Evolutionary conservation across 37 sponge, comb jelly and placozoan species (phyloP), one percentile per base, ranked within the genome.

Genomic region (Beroe forskalii): DNA sequence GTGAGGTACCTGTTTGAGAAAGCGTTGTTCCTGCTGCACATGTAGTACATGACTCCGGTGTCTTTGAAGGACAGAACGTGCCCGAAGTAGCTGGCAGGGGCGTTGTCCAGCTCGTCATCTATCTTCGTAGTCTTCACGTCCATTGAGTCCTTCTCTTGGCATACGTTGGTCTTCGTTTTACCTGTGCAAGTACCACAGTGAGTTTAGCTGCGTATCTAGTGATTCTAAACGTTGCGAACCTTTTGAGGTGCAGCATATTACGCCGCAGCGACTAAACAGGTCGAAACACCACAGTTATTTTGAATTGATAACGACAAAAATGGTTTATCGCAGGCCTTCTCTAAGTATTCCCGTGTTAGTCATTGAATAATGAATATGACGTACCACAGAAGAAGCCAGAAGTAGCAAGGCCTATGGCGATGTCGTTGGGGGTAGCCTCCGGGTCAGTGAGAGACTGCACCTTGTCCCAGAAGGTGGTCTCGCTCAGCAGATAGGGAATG

Each of bases 41-140:
- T 27, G 66, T 64, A 64, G 66, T 64, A 28, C 66, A 64, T 64
- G 4, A 27, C 4, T 28, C 48, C 90, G 0, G 67, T 28, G 0
- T 48, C 19, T n/a, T 41, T 43, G 91, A 96, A 94, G 39, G 67
- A 60, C 67, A 97, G 90, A 19, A 97, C 90, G 66, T 64, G 66
- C 4, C 66, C 66, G 25, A 64, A 64, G 66, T 64, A 64, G 66
- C 66, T 64, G 4, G 66, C 66, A 8, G 66, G 66, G 25, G 66
- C 66, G 31, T 64, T 64, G 66, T 64, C 31, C 27, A 64, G 4
- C 31, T 64, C 31, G 17, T 64, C 66, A 12, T 48, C 55, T 48
- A 48, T 17, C 55, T 48, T 48, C 12, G 6, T 12, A 17, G 55
- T 17, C 12, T 48, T 48, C 6, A 48, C 55, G 6, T 48, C 55